Evolutionary conservation across 2,888 invertebrate genomes (phyloP), one percentile per base, ranked within the genome.

Genomic region (Baronia brevicornis): DNA sequence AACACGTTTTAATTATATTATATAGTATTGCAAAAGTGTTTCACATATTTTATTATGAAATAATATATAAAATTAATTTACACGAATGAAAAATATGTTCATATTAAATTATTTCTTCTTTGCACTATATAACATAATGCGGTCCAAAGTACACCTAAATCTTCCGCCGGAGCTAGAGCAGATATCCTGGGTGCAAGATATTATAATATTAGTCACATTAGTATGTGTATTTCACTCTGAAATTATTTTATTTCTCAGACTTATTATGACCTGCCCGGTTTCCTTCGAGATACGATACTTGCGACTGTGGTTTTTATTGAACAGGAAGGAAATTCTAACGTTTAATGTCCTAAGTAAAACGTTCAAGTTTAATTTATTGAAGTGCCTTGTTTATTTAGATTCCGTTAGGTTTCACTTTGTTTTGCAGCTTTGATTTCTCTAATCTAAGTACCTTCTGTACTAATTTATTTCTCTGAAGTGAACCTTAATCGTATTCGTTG

Each of bases 201-300:
- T 78, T 82, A 79, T 70, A 78, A 82, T 82, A 84, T 84, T 80
- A 77, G 78, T 77, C 75, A 73, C 79, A 84, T 80, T 82, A 82
- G 79, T 75, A 69, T 70, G 68, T 71, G 68, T 80, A 80, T 72
- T 77, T 79, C 71, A 75, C 65, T 60, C 59, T 58, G 59, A 66
- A 79, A 80, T 80, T 78, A 84, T 82, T 80, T 79, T 80, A 82
- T 80, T 74, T 65, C 71, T 72, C 70, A 70, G 69, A 78, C 75
- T 77, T 79, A 77, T 74, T 74, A 72, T 72, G 74, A 69, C 72
- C 68, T 64, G 74, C 72, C 65, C 62, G 60, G 66, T 60, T 68
- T 65, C 69, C 69, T 66, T 59, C 63, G 77, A 69, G 71, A 75
- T 68, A 68, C 62, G 75, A 74, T 64, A 73, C 68, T 51, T 60